phyloP scores from a whole-genome alignment of 2,888 invertebrate genomes.

The Willowsia nigromaculata region DNA sequence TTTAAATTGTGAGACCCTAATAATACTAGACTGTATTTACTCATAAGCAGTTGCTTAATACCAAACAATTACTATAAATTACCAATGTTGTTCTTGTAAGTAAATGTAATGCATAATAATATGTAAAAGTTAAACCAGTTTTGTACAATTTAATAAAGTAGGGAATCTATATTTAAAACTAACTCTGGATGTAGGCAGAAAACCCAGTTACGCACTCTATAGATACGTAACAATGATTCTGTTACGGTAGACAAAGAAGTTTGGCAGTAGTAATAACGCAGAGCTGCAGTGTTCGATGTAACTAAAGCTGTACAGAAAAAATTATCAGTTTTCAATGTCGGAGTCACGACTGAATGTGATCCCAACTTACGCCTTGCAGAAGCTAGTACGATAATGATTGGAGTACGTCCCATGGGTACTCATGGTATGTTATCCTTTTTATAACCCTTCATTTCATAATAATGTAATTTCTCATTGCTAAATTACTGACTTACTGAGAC shows the following conservation, averaged over 20 bases:
- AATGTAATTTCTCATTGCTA: too few species aligned
- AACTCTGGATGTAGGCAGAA: too few species aligned
- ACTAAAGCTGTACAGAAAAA: not conserved
- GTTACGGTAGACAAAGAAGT: not conserved
- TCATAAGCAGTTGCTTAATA: too few species aligned
- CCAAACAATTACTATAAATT: too few species aligned
- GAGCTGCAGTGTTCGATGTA: not conserved
- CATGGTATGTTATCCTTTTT: constrained; percentile 78
- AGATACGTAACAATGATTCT: not conserved
- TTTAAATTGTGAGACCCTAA: not conserved
- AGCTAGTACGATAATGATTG: constrained; percentile 75
- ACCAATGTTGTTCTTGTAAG: too few species aligned
- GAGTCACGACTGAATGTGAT: constrained; percentile 37
- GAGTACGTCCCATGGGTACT: constrained; percentile 77
- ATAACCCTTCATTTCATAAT: too few species aligned
- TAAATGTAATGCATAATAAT: too few species aligned
- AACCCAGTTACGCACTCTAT: not conserved
- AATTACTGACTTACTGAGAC: too few species aligned
- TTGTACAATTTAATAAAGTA: too few species aligned
- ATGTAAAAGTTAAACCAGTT: too few species aligned
- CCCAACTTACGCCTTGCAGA: constrained; percentile 27
- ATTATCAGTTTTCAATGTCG: constrained; percentile 24
- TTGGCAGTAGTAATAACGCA: not conserved
- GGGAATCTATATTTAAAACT: too few species aligned
- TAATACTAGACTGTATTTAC: too few species aligned